Conservation (phyloP, 2,797 vertebrate genomes). For the Pseudochromis fuscus region DNA sequence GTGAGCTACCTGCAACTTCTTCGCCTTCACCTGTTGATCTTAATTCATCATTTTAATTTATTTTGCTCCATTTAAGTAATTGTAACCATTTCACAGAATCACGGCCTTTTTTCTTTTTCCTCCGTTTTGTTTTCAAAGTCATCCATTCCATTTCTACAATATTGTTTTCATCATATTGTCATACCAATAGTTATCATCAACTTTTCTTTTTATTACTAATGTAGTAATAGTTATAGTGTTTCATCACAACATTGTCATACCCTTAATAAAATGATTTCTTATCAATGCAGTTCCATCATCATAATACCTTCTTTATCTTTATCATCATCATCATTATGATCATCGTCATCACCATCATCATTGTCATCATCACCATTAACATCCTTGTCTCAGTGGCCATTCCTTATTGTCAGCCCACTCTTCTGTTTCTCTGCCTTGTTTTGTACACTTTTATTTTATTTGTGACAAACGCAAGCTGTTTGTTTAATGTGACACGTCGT, state of each 20-base stretch:
- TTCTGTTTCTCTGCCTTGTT: constrained; percentile 34
- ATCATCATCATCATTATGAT: constrained; percentile 3
- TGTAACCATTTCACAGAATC: constrained; percentile 46
- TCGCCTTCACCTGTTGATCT: constrained; percentile 78
- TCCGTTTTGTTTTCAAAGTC: constrained; percentile 12
- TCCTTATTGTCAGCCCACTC: constrained; percentile 15
- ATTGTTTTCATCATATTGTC: background rate
- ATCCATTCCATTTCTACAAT: constrained; percentile 6
- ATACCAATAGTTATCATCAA: background rate
- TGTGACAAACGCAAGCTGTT: constrained; percentile 63
- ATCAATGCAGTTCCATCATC: constrained; percentile 2
- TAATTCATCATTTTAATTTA: constrained; percentile 61
- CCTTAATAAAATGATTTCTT: background rate
- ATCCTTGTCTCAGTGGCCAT: constrained; percentile 15
- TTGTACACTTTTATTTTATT: constrained; percentile 45
- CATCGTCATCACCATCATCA: constrained; percentile 4
- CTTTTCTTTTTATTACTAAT: background rate
- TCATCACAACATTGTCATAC: background rate
- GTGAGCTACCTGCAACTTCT: constrained; percentile 89
- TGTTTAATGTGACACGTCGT: constrained; percentile 66
- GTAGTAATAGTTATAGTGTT: background rate
- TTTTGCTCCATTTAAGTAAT: constrained; percentile 58
- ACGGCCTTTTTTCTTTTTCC: constrained; percentile 2
- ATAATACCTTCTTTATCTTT: background rate
- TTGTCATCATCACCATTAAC: constrained; percentile 3